Base-by-base conservation (phyloP, 2,888 invertebrate species). In the Thymelicus sylvestris region DNA sequence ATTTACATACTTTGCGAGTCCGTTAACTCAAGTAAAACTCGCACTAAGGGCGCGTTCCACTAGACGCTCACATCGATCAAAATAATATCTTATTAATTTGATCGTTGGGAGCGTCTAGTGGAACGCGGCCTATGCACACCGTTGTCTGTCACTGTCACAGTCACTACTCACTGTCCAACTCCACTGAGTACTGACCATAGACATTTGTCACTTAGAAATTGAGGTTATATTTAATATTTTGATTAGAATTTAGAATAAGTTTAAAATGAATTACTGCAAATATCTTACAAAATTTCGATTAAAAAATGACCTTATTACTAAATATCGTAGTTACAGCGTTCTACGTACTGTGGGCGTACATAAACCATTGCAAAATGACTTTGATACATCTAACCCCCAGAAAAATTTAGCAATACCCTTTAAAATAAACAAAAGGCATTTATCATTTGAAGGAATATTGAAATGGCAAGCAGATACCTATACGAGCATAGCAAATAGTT, bases 401-500 rank as follows among this genome's bases (percentile, higher is more conserved):
- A 52, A 52, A 44, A n/a, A 60, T 13, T 6, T 10, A 55, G 31
- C 31, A 10, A 59, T 60, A 31, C 65, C 62, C 39, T 48, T 44
- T 60, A 13, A 64, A 48, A 57, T 44, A 47, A 52, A 50, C 41
- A 77, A 67, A 74, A 76, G 91, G 76, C 72, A 80, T 75, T 76
- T 93, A 63, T 92, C 93, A 44, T 69, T 89, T 60, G 89, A 92
- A 73, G 86, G 89, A 48, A 81, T 94, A 41, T 80, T 94, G 4
- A 93, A 95, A 80, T 94, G 92, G 91, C 94, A 93, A 82, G 86
- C 89, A 77, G 86, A 90, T 76, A 78, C 85, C 2, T 94, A 93
- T 67, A 92, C 94, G 77, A 88, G 92, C 13, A 86, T 97, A 73
- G 96, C 97, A 0, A 96, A 96, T 81, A 96, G 97, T 85, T 90